Base-by-base conservation (phyloP, 2,113 vertebrate genomes). In the Donacobius atricapilla region DNA sequence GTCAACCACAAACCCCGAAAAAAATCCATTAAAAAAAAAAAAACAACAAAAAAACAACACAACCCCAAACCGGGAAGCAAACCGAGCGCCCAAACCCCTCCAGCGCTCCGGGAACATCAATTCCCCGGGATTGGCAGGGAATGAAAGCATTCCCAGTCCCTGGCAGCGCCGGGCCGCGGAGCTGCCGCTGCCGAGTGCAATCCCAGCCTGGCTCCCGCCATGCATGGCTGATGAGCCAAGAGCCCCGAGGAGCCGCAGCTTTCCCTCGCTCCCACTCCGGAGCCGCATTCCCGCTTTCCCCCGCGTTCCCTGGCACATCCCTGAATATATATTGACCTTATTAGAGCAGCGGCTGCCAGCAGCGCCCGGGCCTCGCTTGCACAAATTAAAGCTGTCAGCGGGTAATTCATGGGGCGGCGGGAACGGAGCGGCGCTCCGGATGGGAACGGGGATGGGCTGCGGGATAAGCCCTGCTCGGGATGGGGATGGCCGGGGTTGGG, bases 291-390 rank as follows among this genome's bases (percentile, higher is more conserved):
- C 97, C 92, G 94, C 97, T 93, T 96, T 95, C 87, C 11, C 94
- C 95, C n/a, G 92, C 64, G 96, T 94, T 97, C 97, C 96, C 98
- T 97, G 97, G 97, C 97, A 97, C 97, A 98, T 98, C 98, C 98
- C 96, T 98, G 98, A 98, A 98, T 98, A 98, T 98, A 98, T 97
- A 98, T 98, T 98, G 98, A 98, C 98, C 98, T 98, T 97, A 98
- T 98, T 98, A 98, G 97, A 97, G 97, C 97, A 96, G 98, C 96
- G 97, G 97, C 98, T 98, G 98, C 98, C 97, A 97, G 98, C 97
- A 96, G 97, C 97, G 98, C 96, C 97, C 83, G 93, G 98, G 98
- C 98, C 97, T 98, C 96, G 96, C 98, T 96, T 96, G 97, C 97
- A 95, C 98, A 97, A 98, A 98, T 98, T 97, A 98, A 98, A 98